phyloP scores from a whole-genome alignment of 2,888 invertebrate genomes.

The Hirtodrosophila trivittata region DNA sequence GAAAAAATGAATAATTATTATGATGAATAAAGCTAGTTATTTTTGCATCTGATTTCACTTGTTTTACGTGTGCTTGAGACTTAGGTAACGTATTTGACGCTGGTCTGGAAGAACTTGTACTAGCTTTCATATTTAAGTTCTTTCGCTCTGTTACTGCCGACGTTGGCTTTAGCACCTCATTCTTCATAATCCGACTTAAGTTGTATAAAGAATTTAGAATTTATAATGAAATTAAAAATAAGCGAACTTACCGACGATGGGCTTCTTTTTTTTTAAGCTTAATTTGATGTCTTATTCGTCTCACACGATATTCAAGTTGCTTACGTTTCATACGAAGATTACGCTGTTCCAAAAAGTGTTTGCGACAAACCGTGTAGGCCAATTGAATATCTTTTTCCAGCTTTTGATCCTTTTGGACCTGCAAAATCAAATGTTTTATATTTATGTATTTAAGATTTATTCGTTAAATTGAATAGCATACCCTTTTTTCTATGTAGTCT shows the following conservation, averaged over 20 bases:
- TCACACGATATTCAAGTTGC: conserved; percentile 36
- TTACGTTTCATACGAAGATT: conserved; percentile 40
- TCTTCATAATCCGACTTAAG: too few relatives aligned
- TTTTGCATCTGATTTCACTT: neutral
- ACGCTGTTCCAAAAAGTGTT: conserved; percentile 38
- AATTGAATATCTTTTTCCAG: conserved; percentile 29
- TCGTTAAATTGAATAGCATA: conserved; percentile 25
- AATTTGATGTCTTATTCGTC: conserved; percentile 36
- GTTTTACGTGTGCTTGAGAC: too few relatives aligned
- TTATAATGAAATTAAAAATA: too few relatives aligned
- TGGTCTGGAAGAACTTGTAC: too few relatives aligned
- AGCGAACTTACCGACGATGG: conserved; percentile 22
- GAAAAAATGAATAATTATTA: conserved; percentile 48
- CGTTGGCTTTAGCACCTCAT: too few relatives aligned
- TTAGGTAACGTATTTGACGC: too few relatives aligned
- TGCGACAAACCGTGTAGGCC: conserved; percentile 34
- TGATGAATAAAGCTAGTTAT: conserved; percentile 44
- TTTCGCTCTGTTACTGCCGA: too few relatives aligned
- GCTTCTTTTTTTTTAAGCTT: conserved; percentile 6
- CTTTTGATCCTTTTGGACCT: conserved; percentile 37
- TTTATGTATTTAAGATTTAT: too few relatives aligned
- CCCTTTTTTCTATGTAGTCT: conserved; percentile 52
- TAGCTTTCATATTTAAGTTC: too few relatives aligned
- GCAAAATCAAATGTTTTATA: neutral
- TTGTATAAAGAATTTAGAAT: too few relatives aligned